Evolutionary conservation across 2,113 vertebrate species (phyloP).

Genomic region (Pogonocichla stellata): DNA sequence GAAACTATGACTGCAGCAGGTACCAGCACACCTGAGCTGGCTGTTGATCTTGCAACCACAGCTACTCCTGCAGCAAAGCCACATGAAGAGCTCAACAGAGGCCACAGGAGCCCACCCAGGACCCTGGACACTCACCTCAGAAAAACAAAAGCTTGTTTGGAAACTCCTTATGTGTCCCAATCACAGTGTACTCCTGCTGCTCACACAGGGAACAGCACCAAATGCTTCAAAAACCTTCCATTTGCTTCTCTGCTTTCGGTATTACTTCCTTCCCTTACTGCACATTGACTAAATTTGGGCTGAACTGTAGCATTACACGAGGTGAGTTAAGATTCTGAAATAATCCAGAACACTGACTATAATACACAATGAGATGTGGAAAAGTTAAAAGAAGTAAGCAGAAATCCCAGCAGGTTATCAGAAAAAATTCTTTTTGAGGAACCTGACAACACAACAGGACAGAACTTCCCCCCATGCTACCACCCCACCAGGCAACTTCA

Average conservation of each 20-base stretch:
- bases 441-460: not conserved
- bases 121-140: not conserved
- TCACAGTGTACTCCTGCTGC: fast-evolving
- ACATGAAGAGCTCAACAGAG: not conserved
- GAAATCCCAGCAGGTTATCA: not conserved
- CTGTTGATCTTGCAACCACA: not conserved
- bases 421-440: not conserved
- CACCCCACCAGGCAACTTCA: not conserved
- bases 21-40: not conserved
- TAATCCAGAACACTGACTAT: not conserved
- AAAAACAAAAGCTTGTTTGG: not conserved
- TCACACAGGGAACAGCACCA: not conserved
- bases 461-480: fast-evolving
- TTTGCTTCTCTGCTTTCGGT: not conserved
- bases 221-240: not conserved
- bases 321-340: not conserved
- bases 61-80: not conserved
- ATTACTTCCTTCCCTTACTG: not conserved
- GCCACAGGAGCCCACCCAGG: not conserved
- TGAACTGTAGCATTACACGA: not conserved
- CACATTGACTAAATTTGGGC: not conserved
- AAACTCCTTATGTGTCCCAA: not conserved
- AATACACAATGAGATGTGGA: not conserved
- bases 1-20: not conserved
- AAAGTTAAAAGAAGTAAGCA: not conserved